A percentile compares a stretch with the other conserved stretches of the same genome.
Evolutionary conservation across 2,113 vertebrate genomes (phyloP).

Genomic region (Hemicordylus capensis): DNA sequence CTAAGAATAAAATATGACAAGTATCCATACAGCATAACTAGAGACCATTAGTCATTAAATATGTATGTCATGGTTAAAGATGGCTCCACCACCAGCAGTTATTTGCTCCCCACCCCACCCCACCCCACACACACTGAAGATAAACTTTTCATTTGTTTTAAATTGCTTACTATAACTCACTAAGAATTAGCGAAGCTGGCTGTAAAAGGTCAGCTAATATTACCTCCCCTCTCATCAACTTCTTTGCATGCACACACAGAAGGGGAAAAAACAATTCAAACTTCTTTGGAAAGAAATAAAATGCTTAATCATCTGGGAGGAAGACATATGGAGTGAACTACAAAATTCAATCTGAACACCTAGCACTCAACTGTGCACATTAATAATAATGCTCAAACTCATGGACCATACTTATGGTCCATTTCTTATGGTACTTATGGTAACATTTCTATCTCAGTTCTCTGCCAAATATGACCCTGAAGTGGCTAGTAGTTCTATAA

Average conservation of each 20-base stretch:
- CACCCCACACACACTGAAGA: not conserved
- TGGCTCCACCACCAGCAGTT: not conserved
- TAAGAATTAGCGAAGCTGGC: not conserved
- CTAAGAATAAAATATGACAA: not conserved
- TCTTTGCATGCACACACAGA: accelerated
- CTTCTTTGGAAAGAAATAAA: constrained; percentile 42
- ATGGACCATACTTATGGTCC: not conserved
- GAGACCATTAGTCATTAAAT: not conserved
- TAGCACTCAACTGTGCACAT: not conserved
- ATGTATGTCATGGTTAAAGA: not conserved
- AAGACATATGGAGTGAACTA: not conserved
- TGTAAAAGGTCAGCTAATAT: constrained; percentile 20
- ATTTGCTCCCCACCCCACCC: not conserved
- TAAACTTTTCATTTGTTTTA: constrained; percentile 30
- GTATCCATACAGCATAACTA: not conserved
- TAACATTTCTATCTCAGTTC: too few species aligned
- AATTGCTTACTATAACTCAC: constrained; percentile 1
- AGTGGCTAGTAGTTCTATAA: not conserved
- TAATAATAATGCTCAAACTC: not conserved
- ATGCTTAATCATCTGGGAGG: constrained; percentile 16
- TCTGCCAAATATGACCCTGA: not conserved
- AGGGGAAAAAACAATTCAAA: not conserved
- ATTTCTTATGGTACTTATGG: not conserved
- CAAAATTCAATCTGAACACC: not conserved
- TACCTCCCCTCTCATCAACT: constrained; percentile 15